Evolutionary conservation across 2,113 vertebrate genomes (phyloP).

Genomic region (Hippocampus guttulatus): DNA sequence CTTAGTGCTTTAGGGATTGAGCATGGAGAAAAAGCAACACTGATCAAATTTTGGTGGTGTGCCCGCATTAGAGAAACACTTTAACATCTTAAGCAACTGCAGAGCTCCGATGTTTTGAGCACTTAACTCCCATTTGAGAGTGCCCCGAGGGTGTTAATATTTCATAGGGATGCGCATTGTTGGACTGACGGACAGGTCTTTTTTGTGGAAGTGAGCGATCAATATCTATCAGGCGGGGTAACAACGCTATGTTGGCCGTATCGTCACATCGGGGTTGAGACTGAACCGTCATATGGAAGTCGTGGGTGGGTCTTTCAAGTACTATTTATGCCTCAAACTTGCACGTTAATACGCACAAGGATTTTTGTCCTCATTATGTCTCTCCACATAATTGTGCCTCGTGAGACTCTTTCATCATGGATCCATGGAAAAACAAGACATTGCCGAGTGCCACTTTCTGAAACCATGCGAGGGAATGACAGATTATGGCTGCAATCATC

Average conservation of each 20-base stretch:
- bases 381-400: constrained; percentile 3
- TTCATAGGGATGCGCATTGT: constrained; percentile 35
- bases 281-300: neutral
- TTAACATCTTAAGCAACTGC: neutral
- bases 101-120: constrained; percentile 14
- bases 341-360: constrained; percentile 8
- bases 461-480: constrained; percentile 8
- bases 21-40: neutral
- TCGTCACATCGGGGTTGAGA: neutral
- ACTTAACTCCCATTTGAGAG: constrained; percentile 15
- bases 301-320: neutral
- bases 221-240: constrained; percentile 47
- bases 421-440: constrained; percentile 13
- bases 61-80: constrained; percentile 1
- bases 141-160: constrained; percentile 40
- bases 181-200: constrained; percentile 20
- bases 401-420: neutral
- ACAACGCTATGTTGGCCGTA: neutral
- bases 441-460: neutral
- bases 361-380: constrained; percentile 3
- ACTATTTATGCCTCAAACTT: neutral
- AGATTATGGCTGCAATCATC: constrained; percentile 28
- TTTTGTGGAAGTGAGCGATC: constrained; percentile 38
- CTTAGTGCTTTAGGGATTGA: neutral
- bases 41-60: neutral